Evolutionary conservation across 2,888 invertebrate genomes (phyloP), one percentile per base, ranked within the genome.

Genomic region (Busseola fusca): DNA sequence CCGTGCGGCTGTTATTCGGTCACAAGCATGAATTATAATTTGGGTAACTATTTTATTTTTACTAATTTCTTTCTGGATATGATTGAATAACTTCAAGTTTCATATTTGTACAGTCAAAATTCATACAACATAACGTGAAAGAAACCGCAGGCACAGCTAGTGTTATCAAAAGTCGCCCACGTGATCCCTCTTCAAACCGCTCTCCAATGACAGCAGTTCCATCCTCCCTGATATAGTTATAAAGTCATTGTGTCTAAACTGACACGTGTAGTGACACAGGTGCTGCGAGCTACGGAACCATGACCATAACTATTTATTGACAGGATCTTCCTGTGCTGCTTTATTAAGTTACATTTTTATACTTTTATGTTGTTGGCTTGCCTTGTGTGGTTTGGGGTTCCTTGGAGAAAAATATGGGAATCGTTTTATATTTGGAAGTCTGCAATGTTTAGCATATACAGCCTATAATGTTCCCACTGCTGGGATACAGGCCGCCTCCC

Each of bases 261-360:
- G 81, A 77, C 84, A 77, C 27, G 69, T 74, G 40, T 45, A 25
- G 45, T 63, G 76, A 78, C 65, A 68, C 57, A 72, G 82, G 82
- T 75, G 50, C 75, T 76, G 62, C 63, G 34, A 12, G 50, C 67
- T 59, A 63, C 67, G 65, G 58, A 76, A 78, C 67, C 63, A 42
- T 52, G 60, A 79, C 69, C 67, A 78, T 78, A 84, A 78, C 77
- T 77, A 70, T 84, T 78, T 76, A 83, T 74, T 71, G 84, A 80
- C 78, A 69, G 80, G 67, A 70, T 69, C 82, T 80, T 83, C 80
- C 81, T 74, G 76, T 65, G 37, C 59, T 57, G 59, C 54, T 72
- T 56, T 64, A 64, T 59, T 59, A 30, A 64, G 58, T 72, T 64
- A 63, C 30, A 42, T 74, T 79, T 63, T 79, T 65, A 69, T 74